These are phyloP conservation scores for Sibirionetta formosa DNA, from an alignment of 2,797 vertebrate genomes.

Conservation along the genomic window DNA sequence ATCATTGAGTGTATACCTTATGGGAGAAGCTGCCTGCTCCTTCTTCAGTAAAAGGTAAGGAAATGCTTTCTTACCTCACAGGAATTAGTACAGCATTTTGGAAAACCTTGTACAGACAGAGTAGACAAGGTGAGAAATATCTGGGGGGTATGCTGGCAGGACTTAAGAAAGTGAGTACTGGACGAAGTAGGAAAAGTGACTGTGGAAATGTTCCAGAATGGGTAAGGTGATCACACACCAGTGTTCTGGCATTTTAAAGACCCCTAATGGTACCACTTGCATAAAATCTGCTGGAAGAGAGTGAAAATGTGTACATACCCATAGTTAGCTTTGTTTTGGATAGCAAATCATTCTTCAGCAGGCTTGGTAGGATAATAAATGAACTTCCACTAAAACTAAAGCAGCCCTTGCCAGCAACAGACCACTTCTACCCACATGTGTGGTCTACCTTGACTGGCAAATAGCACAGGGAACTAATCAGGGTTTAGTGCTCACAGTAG, in stretches of 20 bases:
- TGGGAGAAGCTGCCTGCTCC: neutral
- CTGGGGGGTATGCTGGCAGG: neutral
- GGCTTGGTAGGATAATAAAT: neutral
- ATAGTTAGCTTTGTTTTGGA: neutral
- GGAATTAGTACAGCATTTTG: neutral
- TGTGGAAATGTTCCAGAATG: neutral
- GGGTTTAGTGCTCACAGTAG: neutral
- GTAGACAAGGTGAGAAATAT: neutral
- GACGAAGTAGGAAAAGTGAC: neutral
- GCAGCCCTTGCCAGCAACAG: neutral
- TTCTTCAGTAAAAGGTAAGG: neutral
- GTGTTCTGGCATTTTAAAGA: neutral
- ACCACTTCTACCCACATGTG: neutral
- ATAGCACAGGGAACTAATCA: neutral
- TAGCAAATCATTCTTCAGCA: neutral
- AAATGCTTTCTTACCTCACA: neutral
- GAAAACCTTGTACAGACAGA: neutral
- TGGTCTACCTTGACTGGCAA: neutral
- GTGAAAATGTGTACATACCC: neutral
- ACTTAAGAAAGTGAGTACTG: neutral
- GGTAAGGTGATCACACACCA: neutral
- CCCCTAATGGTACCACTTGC: neutral
- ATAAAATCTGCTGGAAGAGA: neutral
- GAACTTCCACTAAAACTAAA: neutral
- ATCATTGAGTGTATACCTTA: accelerated